Evolutionary conservation across 2,888 invertebrate genomes (phyloP).

Genomic region (Sarcophaga variegata): DNA sequence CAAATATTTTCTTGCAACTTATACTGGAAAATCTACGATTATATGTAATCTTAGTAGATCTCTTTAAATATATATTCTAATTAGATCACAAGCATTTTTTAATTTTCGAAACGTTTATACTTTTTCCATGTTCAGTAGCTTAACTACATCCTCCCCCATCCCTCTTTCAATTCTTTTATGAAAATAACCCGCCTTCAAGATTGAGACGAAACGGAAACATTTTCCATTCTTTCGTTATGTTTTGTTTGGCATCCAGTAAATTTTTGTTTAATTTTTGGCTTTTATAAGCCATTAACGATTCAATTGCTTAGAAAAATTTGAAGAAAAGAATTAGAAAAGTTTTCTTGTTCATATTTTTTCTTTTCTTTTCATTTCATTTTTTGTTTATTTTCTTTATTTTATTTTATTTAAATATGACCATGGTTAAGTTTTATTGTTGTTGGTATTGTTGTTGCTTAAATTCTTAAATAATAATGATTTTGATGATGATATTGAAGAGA

Average conservation of each 20-base stretch:
- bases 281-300: conserved; percentile 55
- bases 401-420: conserved; percentile 30
- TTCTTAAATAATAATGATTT: conserved; percentile 12
- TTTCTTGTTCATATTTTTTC: conserved; percentile 3
- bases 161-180: no score
- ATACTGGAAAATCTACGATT: no score
- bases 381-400: conserved; percentile 5
- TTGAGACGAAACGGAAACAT: no score
- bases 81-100: no score
- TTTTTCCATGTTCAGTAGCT: no score
- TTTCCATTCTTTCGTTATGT: not conserved
- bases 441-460: conserved; percentile 9
- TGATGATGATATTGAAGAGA: conserved; percentile 6
- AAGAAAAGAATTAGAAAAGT: conserved; percentile 28
- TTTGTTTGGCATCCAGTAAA: not conserved
- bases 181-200: no score
- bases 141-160: no score
- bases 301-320: conserved; percentile 56
- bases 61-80: no score
- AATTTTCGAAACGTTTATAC: no score
- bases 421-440: not conserved
- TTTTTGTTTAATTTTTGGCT: conserved; percentile 35
- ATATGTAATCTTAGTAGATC: no score
- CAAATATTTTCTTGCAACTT: no score
- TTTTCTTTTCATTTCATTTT: not conserved